phyloP scores from a whole-genome alignment of 2,797 vertebrate genomes.

The Numenius phaeopus region DNA sequence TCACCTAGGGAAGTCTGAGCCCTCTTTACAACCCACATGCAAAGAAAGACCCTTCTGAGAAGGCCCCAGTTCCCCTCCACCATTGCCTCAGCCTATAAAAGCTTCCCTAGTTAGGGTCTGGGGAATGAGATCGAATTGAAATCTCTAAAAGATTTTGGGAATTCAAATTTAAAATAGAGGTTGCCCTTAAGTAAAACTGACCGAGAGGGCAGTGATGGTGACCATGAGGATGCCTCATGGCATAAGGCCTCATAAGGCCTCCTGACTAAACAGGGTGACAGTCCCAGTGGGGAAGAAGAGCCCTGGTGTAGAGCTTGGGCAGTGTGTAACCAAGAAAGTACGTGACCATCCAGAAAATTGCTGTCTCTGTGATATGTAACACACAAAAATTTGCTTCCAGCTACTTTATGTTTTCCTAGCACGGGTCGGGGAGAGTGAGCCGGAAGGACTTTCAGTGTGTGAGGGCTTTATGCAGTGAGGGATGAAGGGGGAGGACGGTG shows the following conservation, averaged over 20 bases:
- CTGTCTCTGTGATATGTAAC: neutral
- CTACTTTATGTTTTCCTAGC: neutral
- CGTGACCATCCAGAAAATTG: neutral
- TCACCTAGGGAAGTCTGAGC: neutral
- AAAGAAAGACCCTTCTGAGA: neutral
- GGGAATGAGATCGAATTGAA: neutral
- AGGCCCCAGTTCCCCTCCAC: neutral
- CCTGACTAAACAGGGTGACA: neutral
- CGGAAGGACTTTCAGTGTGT: neutral
- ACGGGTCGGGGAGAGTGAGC: neutral
- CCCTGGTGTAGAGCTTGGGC: neutral
- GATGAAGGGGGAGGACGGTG: neutral
- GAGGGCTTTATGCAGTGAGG: neutral
- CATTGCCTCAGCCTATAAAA: neutral
- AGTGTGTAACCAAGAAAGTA: neutral
- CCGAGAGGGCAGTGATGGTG: neutral
- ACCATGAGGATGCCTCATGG: no score
- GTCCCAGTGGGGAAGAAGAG: neutral
- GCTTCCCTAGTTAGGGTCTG: neutral
- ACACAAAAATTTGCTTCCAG: neutral
- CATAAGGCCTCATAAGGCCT: no score
- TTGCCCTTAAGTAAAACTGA: neutral
- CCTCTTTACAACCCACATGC: neutral
- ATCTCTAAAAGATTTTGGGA: neutral
- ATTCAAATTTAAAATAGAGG: neutral